Evolutionary conservation across 2,888 invertebrate species (phyloP).

Genomic region (Drosophila diplacantha): DNA sequence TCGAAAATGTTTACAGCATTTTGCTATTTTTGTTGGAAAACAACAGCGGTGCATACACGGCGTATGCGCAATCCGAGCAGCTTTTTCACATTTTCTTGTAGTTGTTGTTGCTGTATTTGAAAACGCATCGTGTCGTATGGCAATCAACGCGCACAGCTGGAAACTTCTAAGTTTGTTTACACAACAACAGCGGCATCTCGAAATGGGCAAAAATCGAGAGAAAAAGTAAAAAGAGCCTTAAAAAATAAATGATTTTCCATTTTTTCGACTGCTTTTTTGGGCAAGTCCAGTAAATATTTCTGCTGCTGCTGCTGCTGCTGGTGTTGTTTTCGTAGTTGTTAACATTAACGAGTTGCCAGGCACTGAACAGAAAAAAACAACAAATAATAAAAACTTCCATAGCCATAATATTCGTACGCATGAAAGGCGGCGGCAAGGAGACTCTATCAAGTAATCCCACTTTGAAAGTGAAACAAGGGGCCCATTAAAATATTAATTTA

Average conservation of each 20-base stretch:
- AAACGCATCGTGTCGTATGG: slow-evolving; percentile 69
- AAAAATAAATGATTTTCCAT: slow-evolving; percentile 34
- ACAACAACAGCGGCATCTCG: slow-evolving; percentile 36
- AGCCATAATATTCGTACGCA: slow-evolving; percentile 21
- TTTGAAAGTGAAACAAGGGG: slow-evolving; percentile 22
- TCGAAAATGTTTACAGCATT: slow-evolving; percentile 57
- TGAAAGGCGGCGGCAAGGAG: slow-evolving; percentile 31
- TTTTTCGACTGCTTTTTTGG: slow-evolving; percentile 26
- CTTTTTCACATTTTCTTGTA: slow-evolving; percentile 9
- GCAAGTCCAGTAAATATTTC: slow-evolving; percentile 27
- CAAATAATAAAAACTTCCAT: slow-evolving; percentile 20
- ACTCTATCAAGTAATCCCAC: slow-evolving; percentile 14
- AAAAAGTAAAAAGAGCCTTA: slow-evolving; percentile 2
- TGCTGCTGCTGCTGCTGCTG: slow-evolving; percentile 1
- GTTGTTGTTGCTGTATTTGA: slow-evolving; percentile 51
- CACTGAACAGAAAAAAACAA: slow-evolving; percentile 6
- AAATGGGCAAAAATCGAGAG: slow-evolving; percentile 33
- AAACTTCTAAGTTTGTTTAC: slow-evolving; percentile 63
- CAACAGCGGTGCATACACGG: slow-evolving; percentile 40
- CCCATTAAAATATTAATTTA: slow-evolving; percentile 29
- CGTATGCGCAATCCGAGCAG: slow-evolving; percentile 50
- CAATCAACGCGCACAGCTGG: slow-evolving; percentile 71
- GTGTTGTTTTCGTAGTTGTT: slow-evolving; percentile 35
- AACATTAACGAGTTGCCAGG: slow-evolving; percentile 41
- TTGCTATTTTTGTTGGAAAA: slow-evolving; percentile 55